Percentiles rank a stretch among this genome's conserved stretches.
Conservation (phyloP, 2,888 invertebrate genomes). For the Galerucella pusilla region DNA sequence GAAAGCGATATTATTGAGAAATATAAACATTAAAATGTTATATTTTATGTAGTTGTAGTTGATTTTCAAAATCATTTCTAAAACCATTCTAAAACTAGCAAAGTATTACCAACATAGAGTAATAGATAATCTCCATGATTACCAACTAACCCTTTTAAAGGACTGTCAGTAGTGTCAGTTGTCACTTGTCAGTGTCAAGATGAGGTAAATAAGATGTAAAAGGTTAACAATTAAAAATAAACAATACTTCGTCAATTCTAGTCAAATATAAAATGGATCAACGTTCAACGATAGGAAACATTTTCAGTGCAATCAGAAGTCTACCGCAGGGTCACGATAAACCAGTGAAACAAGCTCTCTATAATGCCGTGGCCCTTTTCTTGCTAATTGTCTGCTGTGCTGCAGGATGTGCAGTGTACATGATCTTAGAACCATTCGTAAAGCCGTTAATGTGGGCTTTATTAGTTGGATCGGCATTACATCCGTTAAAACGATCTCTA, state of each 20-base stretch:
- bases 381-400: constrained; percentile 76
- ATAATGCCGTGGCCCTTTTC: constrained; percentile 86
- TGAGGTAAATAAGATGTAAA: constrained; percentile 9
- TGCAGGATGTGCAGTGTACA: constrained; percentile 82
- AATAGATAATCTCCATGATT: too few relatives aligned
- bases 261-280: constrained; percentile 58
- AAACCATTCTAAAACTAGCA: neutral
- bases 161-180: neutral
- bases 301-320: constrained; percentile 75
- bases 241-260: constrained; percentile 22
- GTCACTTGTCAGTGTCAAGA: neutral
- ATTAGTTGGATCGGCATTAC: constrained; percentile 95
- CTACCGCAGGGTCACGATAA: constrained; percentile 85
- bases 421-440: constrained; percentile 90
- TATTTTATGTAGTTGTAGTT: neutral
- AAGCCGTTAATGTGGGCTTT: constrained; percentile 96
- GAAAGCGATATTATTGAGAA: neutral
- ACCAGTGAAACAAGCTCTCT: constrained; percentile 91
- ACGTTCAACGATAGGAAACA: constrained; percentile 74
- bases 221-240: constrained; percentile 2
- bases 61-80: neutral
- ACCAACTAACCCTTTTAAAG: too few relatives aligned
- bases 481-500: constrained; percentile 90
- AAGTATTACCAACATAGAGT: too few relatives aligned
- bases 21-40: neutral